Conservation (phyloP, 2,888 invertebrate genomes). For the Brachyptera putata region DNA sequence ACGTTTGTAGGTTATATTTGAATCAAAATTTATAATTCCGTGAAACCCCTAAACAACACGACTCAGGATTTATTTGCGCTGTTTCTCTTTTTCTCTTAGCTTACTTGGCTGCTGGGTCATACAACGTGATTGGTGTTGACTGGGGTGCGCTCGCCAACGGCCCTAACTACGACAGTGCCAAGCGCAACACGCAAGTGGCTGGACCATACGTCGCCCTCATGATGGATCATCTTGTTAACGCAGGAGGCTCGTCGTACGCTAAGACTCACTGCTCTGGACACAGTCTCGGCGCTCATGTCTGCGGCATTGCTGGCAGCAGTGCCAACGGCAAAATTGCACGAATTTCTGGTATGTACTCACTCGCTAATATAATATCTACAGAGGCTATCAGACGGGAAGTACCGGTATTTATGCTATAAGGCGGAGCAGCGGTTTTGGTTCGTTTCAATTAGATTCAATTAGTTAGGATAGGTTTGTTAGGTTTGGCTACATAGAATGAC, state of each 20-base stretch:
- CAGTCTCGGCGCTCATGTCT: conserved; percentile 44
- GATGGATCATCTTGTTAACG: conserved; percentile 39
- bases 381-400: too few relatives aligned
- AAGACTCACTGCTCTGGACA: conserved; percentile 43
- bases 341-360: conserved; percentile 41
- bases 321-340: conserved; percentile 41
- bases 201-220: conserved; percentile 41
- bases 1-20: too few relatives aligned
- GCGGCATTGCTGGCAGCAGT: conserved; percentile 40
- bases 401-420: too few relatives aligned
- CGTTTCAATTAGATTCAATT: too few relatives aligned
- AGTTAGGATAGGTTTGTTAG: too few relatives aligned
- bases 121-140: conserved; percentile 38
- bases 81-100: conserved; percentile 2
- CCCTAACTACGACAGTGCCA: conserved; percentile 36
- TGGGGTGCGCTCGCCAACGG: conserved; percentile 44
- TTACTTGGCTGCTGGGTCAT: conserved; percentile 8
- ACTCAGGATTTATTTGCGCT: too few relatives aligned
- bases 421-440: too few relatives aligned
- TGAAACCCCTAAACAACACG: too few relatives aligned
- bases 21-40: too few relatives aligned
- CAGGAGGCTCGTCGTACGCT: conserved; percentile 36
- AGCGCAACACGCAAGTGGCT: conserved; percentile 35
- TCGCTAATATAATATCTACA: too few relatives aligned
- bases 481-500: too few relatives aligned